Evolutionary conservation across 1,140 invertebrate species (phyloP), one percentile per base, ranked within the genome.

Genomic region (Drosophila eugracilis): DNA sequence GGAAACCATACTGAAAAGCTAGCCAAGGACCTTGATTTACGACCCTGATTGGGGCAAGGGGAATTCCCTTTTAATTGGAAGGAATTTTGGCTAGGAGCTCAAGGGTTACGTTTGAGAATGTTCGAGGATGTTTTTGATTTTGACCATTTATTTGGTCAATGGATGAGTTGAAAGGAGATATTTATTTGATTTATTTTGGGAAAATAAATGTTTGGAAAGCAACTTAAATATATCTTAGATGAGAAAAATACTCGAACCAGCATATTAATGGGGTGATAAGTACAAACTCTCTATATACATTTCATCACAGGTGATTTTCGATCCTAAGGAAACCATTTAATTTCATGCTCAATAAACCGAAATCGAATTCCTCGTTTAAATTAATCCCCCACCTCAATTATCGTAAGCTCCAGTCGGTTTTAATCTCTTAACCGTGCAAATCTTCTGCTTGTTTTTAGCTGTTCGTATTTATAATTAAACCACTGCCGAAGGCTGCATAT

Each of bases 401-500:
- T 49, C 44, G 15, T 22, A 32, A 24, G 57, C 42, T 39, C 55
- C 21, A 57, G n/a, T 53, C 19, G 50, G 24, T 26, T 47, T 62
- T 55, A 59, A 72, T 55, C 44, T 52, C 32, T 49, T 42, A 10
- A 19, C 15, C 45, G n/a, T 9, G 50, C 26, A 36, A 30, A 71
- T 21, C 30, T 22, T 47, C 3, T 30, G 22, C 42, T 57, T 45
- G 47, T 45, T 58, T 42, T 57, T 65, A 59, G 52, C 44, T 45
- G 39, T 45, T 59, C 10, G 50, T 24, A 73, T 80, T 85, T 75
- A 75, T 65, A 73, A 76, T 85, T 75, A 62, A 69, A 67, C 60
- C 60, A 79, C 21, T 32, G 76, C 76, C 65, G 49, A 41, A 52
- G 52, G 60, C 70, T 75, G 50, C 52, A 66, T 34, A 65, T 63